phyloP scores from a whole-genome alignment of 1,140 invertebrate species.

The Calephelis virginiensis region DNA sequence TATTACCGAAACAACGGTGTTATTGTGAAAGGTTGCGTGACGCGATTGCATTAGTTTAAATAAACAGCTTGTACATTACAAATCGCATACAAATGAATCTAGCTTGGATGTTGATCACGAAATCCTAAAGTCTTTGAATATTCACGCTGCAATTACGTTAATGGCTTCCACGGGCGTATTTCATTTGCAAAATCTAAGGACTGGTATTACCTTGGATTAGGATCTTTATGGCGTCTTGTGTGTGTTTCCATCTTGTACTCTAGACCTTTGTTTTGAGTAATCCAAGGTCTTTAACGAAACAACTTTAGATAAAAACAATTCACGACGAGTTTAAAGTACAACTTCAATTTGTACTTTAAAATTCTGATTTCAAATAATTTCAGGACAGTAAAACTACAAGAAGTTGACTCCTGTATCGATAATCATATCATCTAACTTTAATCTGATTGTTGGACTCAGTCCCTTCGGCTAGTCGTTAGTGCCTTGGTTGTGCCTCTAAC shows the following conservation, averaged over 20 bases:
- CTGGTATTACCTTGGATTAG: slow-evolving; percentile 31
- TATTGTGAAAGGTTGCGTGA: slow-evolving; percentile 22
- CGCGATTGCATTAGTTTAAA: slow-evolving; percentile 22
- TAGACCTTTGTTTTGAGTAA: background rate
- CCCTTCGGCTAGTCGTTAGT: too few relatives aligned
- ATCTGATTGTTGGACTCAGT: too few relatives aligned
- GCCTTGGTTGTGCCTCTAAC: too few relatives aligned
- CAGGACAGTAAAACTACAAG: too few relatives aligned
- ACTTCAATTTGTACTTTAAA: too few relatives aligned
- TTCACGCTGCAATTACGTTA: slow-evolving; percentile 34
- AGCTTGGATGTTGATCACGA: slow-evolving; percentile 26
- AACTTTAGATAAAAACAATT: background rate
- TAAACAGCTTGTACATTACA: slow-evolving; percentile 29
- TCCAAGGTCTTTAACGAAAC: background rate
- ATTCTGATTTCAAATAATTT: too few relatives aligned
- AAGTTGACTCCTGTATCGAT: too few relatives aligned
- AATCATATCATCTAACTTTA: too few relatives aligned
- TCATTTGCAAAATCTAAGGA: slow-evolving; percentile 29
- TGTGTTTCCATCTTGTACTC: slow-evolving; percentile 21
- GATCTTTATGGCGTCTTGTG: slow-evolving; percentile 28
- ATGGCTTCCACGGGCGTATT: slow-evolving; percentile 31
- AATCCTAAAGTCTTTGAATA: slow-evolving; percentile 31
- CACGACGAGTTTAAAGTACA: too few relatives aligned
- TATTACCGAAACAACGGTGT: background rate
- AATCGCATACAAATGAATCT: slow-evolving; percentile 28